phyloP scores from a whole-genome alignment of 1,140 invertebrate genomes.

The Rhagoletis zephyria region DNA sequence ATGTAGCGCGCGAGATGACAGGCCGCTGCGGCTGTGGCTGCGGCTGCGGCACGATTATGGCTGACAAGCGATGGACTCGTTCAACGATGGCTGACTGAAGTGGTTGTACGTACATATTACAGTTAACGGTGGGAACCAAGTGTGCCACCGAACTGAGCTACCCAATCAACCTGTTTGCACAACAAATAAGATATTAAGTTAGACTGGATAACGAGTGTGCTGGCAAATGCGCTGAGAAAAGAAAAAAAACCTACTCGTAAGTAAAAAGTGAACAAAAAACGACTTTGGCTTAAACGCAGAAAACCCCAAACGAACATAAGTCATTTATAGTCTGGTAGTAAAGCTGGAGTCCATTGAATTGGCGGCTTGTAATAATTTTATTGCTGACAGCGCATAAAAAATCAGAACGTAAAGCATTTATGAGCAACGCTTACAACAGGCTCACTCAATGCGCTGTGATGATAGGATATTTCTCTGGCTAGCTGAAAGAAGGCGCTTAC shows the following conservation, averaged over 20 bases:
- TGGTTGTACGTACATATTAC: background rate
- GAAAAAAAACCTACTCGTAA: background rate
- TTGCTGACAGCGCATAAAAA: conserved; percentile 43
- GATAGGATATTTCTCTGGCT: background rate
- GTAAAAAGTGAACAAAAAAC: background rate
- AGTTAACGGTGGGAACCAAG: conserved; percentile 42
- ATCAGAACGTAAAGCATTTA: conserved; percentile 49
- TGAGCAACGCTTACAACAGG: conserved; percentile 14
- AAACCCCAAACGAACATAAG: conserved; percentile 9
- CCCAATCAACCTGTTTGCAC: conserved; percentile 49
- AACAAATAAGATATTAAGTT: conserved; percentile 43
- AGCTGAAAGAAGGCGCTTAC: background rate
- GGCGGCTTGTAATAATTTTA: conserved; percentile 41
- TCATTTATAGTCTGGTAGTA: conserved; percentile 7
- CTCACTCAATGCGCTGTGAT: background rate
- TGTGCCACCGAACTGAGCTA: background rate
- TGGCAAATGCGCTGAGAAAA: background rate
- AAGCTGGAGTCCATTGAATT: conserved; percentile 18
- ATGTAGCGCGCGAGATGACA: conserved; percentile 37
- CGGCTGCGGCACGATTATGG: conserved; percentile 37
- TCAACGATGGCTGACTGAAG: background rate
- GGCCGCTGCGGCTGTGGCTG: background rate
- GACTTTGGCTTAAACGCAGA: background rate
- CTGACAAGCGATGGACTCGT: conserved; percentile 16
- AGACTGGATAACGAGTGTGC: background rate